Evolutionary conservation across 2,888 invertebrate genomes (phyloP).

Genomic region (Drosophila neutralis): DNA sequence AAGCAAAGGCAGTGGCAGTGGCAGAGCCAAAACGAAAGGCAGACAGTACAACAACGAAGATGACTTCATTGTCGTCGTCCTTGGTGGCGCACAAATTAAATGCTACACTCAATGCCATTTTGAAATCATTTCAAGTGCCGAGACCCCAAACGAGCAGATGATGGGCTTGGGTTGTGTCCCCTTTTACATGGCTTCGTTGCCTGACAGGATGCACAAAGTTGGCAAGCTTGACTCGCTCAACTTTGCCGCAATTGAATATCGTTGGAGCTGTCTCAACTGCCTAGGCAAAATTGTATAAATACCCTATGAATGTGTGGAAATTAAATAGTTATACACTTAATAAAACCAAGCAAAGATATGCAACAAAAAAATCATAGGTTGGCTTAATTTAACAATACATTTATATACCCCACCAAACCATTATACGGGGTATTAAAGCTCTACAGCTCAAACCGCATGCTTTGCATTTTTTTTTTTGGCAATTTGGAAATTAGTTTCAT

Average conservation of each 20-base stretch:
- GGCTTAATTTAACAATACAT: neutral
- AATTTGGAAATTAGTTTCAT: constrained; percentile 77
- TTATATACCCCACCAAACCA: neutral
- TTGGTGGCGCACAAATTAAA: constrained; percentile 75
- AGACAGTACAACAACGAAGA: constrained; percentile 35
- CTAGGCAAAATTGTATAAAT: neutral
- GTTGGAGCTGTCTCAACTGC: constrained; percentile 29
- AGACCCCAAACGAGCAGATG: constrained; percentile 31
- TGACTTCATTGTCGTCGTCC: constrained; percentile 64
- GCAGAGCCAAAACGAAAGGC: constrained; percentile 31
- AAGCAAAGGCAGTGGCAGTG: constrained; percentile 26
- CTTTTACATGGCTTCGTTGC: constrained; percentile 14
- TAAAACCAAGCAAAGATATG: neutral
- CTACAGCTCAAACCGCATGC: constrained; percentile 35
- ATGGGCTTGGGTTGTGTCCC: constrained; percentile 4
- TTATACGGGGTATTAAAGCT: constrained; percentile 2
- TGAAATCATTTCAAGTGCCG: constrained; percentile 69
- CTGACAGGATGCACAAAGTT: constrained; percentile 62
- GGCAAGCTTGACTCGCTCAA: constrained; percentile 49
- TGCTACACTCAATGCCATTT: constrained; percentile 79
- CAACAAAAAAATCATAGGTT: neutral
- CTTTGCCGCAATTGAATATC: constrained; percentile 70
- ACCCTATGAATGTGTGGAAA: constrained; percentile 4
- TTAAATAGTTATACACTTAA: neutral
- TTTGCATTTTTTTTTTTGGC: constrained; percentile 29